phyloP scores from a whole-genome alignment of 2,797 vertebrate genomes.

The Pseudopleuronectes americanus region DNA sequence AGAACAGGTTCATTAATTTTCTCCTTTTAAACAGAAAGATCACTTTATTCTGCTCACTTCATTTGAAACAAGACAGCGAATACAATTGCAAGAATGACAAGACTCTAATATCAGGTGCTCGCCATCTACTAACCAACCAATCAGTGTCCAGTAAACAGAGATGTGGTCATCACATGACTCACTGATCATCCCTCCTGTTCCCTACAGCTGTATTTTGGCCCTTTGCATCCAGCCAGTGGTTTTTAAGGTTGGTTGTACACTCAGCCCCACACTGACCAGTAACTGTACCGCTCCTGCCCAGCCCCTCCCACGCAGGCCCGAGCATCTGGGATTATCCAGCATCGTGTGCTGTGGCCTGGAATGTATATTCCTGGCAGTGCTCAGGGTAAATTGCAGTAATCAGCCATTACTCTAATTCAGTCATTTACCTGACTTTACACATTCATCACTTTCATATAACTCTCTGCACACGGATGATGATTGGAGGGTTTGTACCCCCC shows the following conservation, averaged over 20 bases:
- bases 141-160: no score
- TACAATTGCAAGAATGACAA: no score
- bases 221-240: constrained; percentile 6
- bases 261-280: constrained; percentile 51
- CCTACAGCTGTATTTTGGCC: constrained; percentile 3
- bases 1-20: no score
- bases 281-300: constrained; percentile 17
- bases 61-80: no score
- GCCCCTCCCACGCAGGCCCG: constrained; percentile 18
- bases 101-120: no score
- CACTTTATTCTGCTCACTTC: no score
- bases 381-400: constrained; percentile 78
- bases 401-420: constrained; percentile 80
- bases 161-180: no score
- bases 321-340: constrained; percentile 61
- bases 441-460: constrained; percentile 78
- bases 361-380: constrained; percentile 72
- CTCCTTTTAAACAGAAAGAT: no score
- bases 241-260: constrained; percentile 31
- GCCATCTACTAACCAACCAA: no score
- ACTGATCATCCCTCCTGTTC: constrained; percentile 9
- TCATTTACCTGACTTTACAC: constrained; percentile 78
- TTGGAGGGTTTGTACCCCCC: constrained; percentile 58
- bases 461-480: constrained; percentile 71
- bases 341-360: constrained; percentile 53